Percentiles rank a stretch among this genome's conserved stretches.
phyloP scores from a whole-genome alignment of 30 jellyfish, hydroid and myxozoan genomes.

The Rhopilema esculentum region DNA sequence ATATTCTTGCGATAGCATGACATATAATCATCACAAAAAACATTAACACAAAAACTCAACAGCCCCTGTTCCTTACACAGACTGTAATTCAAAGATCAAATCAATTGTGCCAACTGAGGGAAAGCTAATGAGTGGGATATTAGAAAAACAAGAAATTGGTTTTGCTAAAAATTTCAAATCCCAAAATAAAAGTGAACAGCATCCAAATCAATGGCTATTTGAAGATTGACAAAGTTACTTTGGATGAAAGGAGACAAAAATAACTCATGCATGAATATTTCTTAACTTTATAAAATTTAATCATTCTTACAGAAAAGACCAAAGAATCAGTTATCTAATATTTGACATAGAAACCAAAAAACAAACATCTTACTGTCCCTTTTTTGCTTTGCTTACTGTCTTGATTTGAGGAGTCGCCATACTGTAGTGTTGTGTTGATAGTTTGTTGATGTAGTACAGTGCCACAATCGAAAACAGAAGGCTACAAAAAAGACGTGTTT shows the following conservation, averaged over 20 bases:
- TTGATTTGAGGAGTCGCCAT: constrained; percentile 56
- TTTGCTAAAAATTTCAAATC: too few relatives aligned
- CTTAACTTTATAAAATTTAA: neutral
- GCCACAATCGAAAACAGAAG: constrained; percentile 86
- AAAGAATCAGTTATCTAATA: neutral
- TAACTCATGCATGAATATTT: neutral
- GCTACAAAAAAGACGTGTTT: constrained; percentile 51
- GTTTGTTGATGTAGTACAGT: constrained; percentile 87
- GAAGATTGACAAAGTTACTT: too few relatives aligned
- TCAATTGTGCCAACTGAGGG: too few relatives aligned
- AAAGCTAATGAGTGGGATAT: too few relatives aligned
- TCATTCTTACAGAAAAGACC: neutral
- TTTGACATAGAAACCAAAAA: neutral
- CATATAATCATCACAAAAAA: too few relatives aligned
- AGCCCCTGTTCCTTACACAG: too few relatives aligned
- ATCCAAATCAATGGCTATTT: too few relatives aligned
- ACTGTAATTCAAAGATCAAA: too few relatives aligned
- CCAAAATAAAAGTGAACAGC: too few relatives aligned
- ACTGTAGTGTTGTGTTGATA: constrained; percentile 68
- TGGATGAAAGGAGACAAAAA: neutral
- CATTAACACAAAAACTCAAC: too few relatives aligned
- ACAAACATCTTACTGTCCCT: constrained; percentile 63
- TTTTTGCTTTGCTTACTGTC: constrained; percentile 49
- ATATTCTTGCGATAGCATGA: too few relatives aligned
- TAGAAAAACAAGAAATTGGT: too few relatives aligned